Evolutionary conservation across 2,797 vertebrate genomes (phyloP), one percentile per base, ranked within the genome.

Genomic region (Enteromius argenteus): DNA sequence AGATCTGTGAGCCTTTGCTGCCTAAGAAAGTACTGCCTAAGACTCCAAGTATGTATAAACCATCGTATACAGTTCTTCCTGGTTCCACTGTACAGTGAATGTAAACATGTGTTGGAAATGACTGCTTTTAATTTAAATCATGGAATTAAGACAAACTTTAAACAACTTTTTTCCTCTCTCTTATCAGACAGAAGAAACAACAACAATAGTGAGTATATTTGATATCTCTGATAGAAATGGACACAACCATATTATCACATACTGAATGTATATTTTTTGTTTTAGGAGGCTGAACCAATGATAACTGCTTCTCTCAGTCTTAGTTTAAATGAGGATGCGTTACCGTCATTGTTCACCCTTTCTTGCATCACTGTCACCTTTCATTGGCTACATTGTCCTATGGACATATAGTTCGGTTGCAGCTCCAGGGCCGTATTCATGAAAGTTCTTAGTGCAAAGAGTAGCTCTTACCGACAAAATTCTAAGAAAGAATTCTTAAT

Each of bases 1-100:
- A 99, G 94, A 95, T 95, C 89, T 99, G 98, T 81, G 94, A 97
- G 89, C 92, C 95, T 23, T 89, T 92, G 0, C 72, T 90, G 87
- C 84, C 89, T 2, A 80, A 90, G 90, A 96, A 92, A 90, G 13
- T 30, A 17, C 60, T 15, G 60, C 60, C 27, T 64, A 64, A 30
- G 60, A 91, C 90, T 92, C 89, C 87, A 83, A 89, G 93, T 97
- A 94, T 96, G 97, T 96, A 83, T 3, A 51, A 62, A 10, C 35
- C 30, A 32, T 13, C 9, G 46, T 49, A 13, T 5, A 62, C 32
- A 6, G 64, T 78, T 23, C 76, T 44, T 37, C 17, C 27, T 62
- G 21, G 6, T 27, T 62, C 56, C 39, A 32, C n/a, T 21, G 44
- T 81, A 46, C 27, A 15, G 56, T 81, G 4, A 6, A 23, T 80